Conservation (phyloP, 2,113 vertebrate genomes). For the Clarias gariepinus region DNA sequence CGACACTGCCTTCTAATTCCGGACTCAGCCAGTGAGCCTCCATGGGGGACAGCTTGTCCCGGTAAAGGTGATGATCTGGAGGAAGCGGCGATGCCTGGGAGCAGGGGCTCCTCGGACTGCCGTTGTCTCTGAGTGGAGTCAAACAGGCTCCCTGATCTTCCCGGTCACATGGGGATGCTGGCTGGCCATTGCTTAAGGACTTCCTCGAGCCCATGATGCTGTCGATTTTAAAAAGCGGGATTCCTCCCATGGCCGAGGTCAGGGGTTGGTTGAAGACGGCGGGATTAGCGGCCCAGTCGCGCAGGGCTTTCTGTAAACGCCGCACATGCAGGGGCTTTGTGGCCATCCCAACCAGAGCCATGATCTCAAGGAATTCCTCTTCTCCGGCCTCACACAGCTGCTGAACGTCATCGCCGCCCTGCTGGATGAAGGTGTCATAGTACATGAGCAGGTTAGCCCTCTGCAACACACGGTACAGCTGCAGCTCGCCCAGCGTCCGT, state of each 20-base stretch:
- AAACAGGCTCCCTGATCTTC: constrained; percentile 75
- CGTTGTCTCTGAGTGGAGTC: constrained; percentile 74
- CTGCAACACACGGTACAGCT: constrained; percentile 95
- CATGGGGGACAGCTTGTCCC: constrained; percentile 82
- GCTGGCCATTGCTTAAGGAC: constrained; percentile 81
- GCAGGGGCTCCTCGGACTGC: constrained; percentile 86
- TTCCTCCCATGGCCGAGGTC: constrained; percentile 78
- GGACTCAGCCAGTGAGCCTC: constrained; percentile 86
- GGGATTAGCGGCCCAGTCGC: constrained; percentile 95
- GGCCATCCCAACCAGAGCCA: constrained; percentile 98
- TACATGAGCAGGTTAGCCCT: constrained; percentile 93
- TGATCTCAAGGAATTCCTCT: constrained; percentile 98
- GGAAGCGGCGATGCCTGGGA: constrained; percentile 81
- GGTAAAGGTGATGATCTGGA: constrained; percentile 69
- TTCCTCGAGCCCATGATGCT: constrained; percentile 73
- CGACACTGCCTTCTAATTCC: constrained; percentile 79
- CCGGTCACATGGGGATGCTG: constrained; percentile 79
- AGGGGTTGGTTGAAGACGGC: constrained; percentile 90
- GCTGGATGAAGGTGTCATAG: constrained; percentile 99
- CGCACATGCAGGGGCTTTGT: constrained; percentile 96
- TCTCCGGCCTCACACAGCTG: constrained; percentile 96
- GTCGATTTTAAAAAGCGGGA: constrained; percentile 89
- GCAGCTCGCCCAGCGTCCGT: constrained; percentile 93
- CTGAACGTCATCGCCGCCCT: constrained; percentile 96
- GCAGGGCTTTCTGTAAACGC: constrained; percentile 91